These are phyloP conservation scores for Okapia johnstoni DNA, from an alignment of 2,113 vertebrate genomes.

Conservation along the genomic window DNA sequence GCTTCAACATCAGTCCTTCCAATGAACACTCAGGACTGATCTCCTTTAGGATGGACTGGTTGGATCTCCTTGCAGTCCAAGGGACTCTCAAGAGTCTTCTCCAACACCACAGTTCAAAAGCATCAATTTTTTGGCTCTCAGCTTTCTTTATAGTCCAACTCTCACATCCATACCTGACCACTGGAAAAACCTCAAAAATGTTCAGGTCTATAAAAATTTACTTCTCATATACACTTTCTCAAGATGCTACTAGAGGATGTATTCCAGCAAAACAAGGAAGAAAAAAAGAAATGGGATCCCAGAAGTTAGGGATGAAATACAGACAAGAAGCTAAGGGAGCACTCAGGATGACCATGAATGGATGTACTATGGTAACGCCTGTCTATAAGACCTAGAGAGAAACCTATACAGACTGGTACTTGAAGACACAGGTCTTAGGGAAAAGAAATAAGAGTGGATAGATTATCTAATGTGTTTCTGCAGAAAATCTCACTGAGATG, in stretches of 20 bases:
- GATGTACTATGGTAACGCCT: neutral
- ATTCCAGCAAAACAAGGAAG: neutral
- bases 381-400: neutral
- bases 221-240: neutral
- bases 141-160: neutral
- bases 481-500: conserved; percentile 1
- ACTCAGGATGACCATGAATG: neutral
- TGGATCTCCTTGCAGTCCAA: neutral
- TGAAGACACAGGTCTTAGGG: neutral
- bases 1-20: neutral
- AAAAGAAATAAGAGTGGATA: neutral
- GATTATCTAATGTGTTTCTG: neutral
- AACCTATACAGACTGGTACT: neutral
- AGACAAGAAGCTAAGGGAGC: neutral
- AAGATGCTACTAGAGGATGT: neutral
- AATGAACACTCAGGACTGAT: neutral
- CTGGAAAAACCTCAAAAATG: neutral
- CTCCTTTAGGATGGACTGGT: neutral
- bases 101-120: neutral
- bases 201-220: neutral
- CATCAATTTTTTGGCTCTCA: neutral
- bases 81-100: neutral
- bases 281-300: neutral
- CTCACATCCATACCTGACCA: neutral
- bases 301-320: neutral